Evolutionary conservation across 2,888 invertebrate genomes (phyloP), one percentile per base, ranked within the genome.

Genomic region (Dione juno): DNA sequence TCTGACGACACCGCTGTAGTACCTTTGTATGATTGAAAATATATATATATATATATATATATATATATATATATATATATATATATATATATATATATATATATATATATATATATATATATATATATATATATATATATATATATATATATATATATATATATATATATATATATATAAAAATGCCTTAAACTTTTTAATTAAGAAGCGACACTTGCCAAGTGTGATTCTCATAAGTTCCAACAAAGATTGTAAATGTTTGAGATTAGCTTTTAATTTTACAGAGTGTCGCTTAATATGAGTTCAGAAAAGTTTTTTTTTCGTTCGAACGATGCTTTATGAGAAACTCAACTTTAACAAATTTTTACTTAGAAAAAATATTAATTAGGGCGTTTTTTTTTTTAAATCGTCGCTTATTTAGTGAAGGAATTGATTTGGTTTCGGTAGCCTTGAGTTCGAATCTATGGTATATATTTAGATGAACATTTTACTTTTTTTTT

Each of bases 121-220:
- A 28, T 28, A 28, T 5, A 28, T 28, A 3, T 28, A 28, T 28
- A 28, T 28, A 28, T 28, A 5, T 28, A 28, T 28, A 28, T 28
- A 28, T 5, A 28, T 28, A 28, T 5, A 28, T 28, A 3, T 28
- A 28, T 28, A 28, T 28, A 28, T 28, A 28, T 28, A 28, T 28
- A 28, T 28, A 28, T 5, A 28, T 28, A 28, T 5, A 28, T 28
- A 3, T 28, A 28, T 28, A 28, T 28, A 28, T 28, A 5, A 28
- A 19, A 50, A 50, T 11, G 73, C 74, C 72, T 68, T 71, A 75
- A 76, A 77, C 73, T 77, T 79, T 80, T 78, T 77, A 80, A 79
- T 78, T 78, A 78, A 74, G 69, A 67, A 14, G 43, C 54, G 67
- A 58, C 69, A 74, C 72, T 74, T 65, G 69, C 69, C 65, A 67